These are phyloP conservation scores for Bombus fervidus DNA, from an alignment of 1,140 invertebrate species.

Conservation along the genomic window DNA sequence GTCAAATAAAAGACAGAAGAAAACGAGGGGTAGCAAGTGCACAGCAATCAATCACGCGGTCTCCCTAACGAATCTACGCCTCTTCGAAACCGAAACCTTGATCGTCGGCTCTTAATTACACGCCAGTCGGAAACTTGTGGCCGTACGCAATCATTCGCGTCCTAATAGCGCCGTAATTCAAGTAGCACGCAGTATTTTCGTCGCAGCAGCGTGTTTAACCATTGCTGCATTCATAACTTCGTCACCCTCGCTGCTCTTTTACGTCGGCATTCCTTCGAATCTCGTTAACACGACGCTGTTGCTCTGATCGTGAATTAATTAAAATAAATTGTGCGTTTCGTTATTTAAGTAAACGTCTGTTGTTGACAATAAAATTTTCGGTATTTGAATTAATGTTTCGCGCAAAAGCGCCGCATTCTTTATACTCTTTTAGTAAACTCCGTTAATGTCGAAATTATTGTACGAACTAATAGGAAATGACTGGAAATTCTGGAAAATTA, in stretches of 20 bases:
- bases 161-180: conserved; percentile 59
- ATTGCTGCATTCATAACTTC: conserved; percentile 12
- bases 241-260: conserved; percentile 1
- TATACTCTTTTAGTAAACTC: too few species aligned
- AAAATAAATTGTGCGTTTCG: conserved; percentile 16
- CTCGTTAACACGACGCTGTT: not conserved
- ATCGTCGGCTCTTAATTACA: conserved; percentile 45
- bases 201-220: conserved; percentile 17
- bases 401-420: too few species aligned
- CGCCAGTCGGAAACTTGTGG: conserved; percentile 45
- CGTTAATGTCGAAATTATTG: not conserved
- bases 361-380: too few species aligned
- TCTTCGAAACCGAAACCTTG: conserved; percentile 8
- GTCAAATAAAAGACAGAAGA: not conserved
- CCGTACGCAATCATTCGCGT: conserved; percentile 51
- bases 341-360: too few species aligned
- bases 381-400: too few species aligned
- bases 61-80: conserved; percentile 8
- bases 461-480: too few species aligned
- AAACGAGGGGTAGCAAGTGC: not conserved
- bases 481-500: not conserved
- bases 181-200: conserved; percentile 39
- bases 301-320: conserved; percentile 47
- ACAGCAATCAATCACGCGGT: conserved; percentile 21
- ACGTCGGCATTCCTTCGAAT: not conserved